Evolutionary conservation across 1,140 invertebrate genomes (phyloP).

Genomic region (Drosophila insularis): DNA sequence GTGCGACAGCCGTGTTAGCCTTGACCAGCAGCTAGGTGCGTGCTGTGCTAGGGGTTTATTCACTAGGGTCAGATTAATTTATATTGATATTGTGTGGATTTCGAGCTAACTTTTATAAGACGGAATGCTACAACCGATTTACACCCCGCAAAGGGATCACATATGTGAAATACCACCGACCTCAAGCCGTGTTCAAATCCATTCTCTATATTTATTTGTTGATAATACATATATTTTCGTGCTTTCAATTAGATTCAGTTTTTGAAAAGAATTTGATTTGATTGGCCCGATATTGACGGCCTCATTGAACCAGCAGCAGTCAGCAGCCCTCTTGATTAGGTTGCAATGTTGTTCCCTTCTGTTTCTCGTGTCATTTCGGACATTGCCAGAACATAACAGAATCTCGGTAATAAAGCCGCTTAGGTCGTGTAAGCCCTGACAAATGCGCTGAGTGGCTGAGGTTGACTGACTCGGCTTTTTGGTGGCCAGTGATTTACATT

Average conservation of each 20-base stretch:
- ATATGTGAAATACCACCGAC: no score
- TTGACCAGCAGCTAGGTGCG: constrained; percentile 55
- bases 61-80: constrained; percentile 20
- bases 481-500: constrained; percentile 51
- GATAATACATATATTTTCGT: no score
- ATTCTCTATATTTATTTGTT: no score
- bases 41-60: constrained; percentile 14
- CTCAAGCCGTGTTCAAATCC: no score
- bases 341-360: background rate
- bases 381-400: background rate
- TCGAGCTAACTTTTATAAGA: background rate
- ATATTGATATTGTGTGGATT: background rate
- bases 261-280: background rate
- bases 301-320: background rate
- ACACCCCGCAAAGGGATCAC: no score
- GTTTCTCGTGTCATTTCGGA: background rate
- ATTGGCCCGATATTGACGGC: background rate
- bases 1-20: constrained; percentile 51
- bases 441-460: constrained; percentile 47
- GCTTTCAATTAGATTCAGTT: no score
- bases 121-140: background rate
- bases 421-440: constrained; percentile 71
- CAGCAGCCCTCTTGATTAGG: constrained; percentile 19
- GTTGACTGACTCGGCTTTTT: constrained; percentile 31
- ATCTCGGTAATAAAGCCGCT: constrained; percentile 59